Percentiles rank a stretch among this genome's conserved stretches.
Conservation (phyloP, 2,113 vertebrate species). For the Acrocephalus kingi region DNA sequence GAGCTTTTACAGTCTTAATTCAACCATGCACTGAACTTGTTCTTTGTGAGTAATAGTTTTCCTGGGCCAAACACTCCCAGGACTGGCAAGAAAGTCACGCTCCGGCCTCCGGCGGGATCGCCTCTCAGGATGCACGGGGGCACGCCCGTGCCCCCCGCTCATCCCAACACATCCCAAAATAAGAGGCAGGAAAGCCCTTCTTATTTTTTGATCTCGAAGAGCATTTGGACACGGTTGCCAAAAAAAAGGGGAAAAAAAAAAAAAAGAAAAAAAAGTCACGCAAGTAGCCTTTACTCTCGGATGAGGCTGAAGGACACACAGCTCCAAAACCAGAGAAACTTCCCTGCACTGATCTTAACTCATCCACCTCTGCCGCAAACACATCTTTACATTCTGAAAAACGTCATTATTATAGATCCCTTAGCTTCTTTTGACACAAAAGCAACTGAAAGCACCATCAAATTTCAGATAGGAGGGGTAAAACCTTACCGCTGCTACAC, state of each 20-base stretch:
- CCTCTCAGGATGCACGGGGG: neutral
- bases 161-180: neutral
- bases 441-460: neutral
- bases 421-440: neutral
- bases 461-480: neutral
- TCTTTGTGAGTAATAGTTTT: slow-evolving; percentile 69
- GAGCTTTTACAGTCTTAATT: slow-evolving; percentile 74
- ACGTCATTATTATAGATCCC: rapidly evolving
- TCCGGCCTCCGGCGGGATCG: neutral
- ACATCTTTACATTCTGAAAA: neutral
- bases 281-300: neutral
- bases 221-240: neutral
- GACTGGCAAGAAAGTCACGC: neutral
- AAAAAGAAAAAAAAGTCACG: rapidly evolving
- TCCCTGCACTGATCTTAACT: neutral
- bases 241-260: neutral
- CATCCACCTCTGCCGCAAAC: rapidly evolving
- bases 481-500: neutral
- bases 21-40: slow-evolving; percentile 69
- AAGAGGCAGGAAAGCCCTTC: neutral
- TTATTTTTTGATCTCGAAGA: neutral
- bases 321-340: neutral
- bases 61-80: slow-evolving; percentile 40
- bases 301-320: neutral
- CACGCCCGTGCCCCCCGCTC: neutral